phyloP scores from a whole-genome alignment of 2,888 invertebrate genomes.

The Drosophila robusta region DNA sequence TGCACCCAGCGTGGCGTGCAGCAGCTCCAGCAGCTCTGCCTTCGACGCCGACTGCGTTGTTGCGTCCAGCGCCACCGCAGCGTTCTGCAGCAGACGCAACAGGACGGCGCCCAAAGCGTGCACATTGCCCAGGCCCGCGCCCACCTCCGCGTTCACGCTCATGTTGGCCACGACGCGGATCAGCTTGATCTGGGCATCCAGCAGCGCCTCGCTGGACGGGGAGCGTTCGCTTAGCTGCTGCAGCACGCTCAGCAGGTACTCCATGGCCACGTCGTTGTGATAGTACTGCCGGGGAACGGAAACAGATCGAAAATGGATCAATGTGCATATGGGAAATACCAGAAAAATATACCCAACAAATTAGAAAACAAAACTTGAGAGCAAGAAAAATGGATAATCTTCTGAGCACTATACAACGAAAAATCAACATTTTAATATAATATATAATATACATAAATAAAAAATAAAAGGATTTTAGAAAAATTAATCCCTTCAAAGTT shows the following conservation, averaged over 20 bases:
- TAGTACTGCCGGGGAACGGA: slow-evolving; percentile 85
- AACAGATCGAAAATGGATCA: not conserved
- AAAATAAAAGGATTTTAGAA: too few relatives aligned
- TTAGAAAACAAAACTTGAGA: too few relatives aligned
- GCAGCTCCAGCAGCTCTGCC: slow-evolving; percentile 89
- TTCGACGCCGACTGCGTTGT: slow-evolving; percentile 56
- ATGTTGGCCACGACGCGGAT: slow-evolving; percentile 94
- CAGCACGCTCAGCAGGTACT: slow-evolving; percentile 86
- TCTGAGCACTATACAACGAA: too few relatives aligned
- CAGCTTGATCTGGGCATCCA: slow-evolving; percentile 85
- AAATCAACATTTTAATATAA: too few relatives aligned
- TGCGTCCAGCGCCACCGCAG: slow-evolving; percentile 37
- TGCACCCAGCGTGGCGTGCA: slow-evolving; percentile 92
- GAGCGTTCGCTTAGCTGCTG: slow-evolving; percentile 86
- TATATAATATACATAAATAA: too few relatives aligned
- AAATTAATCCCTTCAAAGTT: too few relatives aligned
- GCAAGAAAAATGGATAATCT: too few relatives aligned
- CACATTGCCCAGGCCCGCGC: slow-evolving; percentile 87
- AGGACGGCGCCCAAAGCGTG: slow-evolving; percentile 85
- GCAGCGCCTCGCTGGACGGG: slow-evolving; percentile 77
- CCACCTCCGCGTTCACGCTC: slow-evolving; percentile 91
- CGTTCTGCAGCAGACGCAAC: slow-evolving; percentile 73
- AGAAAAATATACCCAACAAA: too few relatives aligned
- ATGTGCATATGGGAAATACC: too few relatives aligned
- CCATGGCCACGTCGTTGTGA: slow-evolving; percentile 87